Evolutionary conservation across 2,797 vertebrate species (phyloP).

Genomic region (Myotis pilosus): DNA sequence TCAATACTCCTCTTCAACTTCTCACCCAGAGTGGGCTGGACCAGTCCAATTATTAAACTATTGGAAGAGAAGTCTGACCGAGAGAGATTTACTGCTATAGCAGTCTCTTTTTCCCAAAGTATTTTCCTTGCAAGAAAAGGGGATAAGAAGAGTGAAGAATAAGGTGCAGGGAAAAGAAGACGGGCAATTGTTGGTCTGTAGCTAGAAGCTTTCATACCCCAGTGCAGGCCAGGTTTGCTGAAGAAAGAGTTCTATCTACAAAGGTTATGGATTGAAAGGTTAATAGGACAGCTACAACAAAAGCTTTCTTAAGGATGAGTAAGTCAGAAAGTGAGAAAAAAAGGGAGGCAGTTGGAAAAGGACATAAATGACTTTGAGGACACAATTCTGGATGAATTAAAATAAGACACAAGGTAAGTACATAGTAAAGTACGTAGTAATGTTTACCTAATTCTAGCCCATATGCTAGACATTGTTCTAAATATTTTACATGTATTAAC

Average conservation of each 20-base stretch:
- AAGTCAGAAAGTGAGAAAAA: constrained; percentile 32
- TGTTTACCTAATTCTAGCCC: neutral
- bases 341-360: neutral
- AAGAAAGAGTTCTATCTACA: constrained; percentile 27
- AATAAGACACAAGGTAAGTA: neutral
- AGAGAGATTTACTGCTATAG: neutral
- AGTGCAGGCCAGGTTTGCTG: neutral
- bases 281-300: neutral
- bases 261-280: constrained; percentile 30
- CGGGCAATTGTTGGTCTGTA: neutral
- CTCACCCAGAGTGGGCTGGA: neutral
- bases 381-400: neutral
- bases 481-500: neutral
- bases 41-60: neutral
- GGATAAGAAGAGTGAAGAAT: neutral
- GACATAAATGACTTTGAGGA: neutral
- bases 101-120: neutral
- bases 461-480: neutral
- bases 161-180: constrained; percentile 5
- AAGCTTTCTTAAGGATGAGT: constrained; percentile 1
- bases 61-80: neutral
- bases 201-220: neutral
- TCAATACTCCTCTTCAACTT: neutral
- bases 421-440: neutral
- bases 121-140: neutral